Evolutionary conservation across 2,797 vertebrate genomes (phyloP).

Genomic region (Melanotaenia maccullochi): DNA sequence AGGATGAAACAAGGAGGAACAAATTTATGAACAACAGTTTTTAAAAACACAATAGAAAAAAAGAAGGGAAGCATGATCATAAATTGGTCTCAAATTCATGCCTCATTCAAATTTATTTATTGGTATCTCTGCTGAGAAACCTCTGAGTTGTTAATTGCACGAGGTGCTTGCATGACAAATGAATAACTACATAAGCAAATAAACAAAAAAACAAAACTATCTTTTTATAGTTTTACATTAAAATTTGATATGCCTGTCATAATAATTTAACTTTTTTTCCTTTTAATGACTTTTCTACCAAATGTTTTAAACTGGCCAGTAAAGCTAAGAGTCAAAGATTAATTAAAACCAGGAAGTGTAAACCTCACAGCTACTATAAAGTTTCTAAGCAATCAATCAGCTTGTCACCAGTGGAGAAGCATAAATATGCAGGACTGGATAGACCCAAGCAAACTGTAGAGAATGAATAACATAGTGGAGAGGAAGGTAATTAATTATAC

Average conservation of each 20-base stretch:
- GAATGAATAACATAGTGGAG: conserved; percentile 1
- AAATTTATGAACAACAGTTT: background rate
- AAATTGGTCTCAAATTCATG: background rate
- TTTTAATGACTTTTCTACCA: background rate
- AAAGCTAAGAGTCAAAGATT: background rate
- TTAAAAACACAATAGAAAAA: background rate
- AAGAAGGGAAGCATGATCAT: background rate
- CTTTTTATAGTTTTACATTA: background rate
- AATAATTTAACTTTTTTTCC: too few relatives aligned
- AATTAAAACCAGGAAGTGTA: background rate
- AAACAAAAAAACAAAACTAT: background rate
- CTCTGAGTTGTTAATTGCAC: too few relatives aligned
- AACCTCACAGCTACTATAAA: conserved; percentile 2
- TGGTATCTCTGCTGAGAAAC: background rate
- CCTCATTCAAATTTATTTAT: too few relatives aligned
- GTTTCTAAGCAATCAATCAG: background rate
- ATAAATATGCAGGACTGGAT: background rate
- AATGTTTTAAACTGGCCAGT: background rate
- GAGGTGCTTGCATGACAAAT: too few relatives aligned
- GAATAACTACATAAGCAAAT: background rate
- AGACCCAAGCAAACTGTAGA: conserved; percentile 1
- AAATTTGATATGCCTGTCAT: background rate
- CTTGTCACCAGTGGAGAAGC: background rate
- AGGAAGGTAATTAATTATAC: background rate
- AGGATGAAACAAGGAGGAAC: too few relatives aligned